A percentile compares a stretch with the other conserved stretches of the same genome.
Conservation (phyloP, 2,888 invertebrate species). For the Amphipoea lucens region DNA sequence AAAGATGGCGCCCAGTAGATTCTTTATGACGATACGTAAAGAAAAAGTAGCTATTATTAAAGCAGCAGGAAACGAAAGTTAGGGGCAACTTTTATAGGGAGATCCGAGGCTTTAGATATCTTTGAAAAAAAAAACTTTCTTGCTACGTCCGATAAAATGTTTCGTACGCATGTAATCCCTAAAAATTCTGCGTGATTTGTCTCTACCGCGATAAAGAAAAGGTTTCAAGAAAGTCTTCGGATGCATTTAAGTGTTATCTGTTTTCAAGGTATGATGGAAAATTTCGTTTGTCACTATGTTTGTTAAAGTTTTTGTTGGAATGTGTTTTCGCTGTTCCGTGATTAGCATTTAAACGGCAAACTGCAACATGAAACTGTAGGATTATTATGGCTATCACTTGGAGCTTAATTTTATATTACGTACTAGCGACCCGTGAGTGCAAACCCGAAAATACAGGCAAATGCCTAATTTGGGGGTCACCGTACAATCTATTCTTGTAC, state of each 20-base stretch:
- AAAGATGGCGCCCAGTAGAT: conserved; percentile 50
- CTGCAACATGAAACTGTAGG: background rate
- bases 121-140: conserved; percentile 81
- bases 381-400: background rate
- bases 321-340: background rate
- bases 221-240: conserved; percentile 65
- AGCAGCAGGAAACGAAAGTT: conserved; percentile 81
- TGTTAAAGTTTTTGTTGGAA: conserved; percentile 22
- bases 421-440: background rate
- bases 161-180: conserved; percentile 85
- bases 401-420: background rate
- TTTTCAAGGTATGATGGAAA: conserved; percentile 62
- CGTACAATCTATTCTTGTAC: too few species aligned
- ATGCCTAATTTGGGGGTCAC: too few species aligned
- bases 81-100: conserved; percentile 80
- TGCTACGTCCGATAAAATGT: conserved; percentile 84
- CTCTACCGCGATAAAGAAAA: conserved; percentile 79
- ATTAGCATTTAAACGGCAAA: background rate
- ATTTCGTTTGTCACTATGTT: conserved; percentile 43
- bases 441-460: too few species aligned
- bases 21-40: conserved; percentile 59
- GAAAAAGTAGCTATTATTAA: conserved; percentile 78
- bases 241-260: conserved; percentile 72
- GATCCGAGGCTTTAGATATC: conserved; percentile 84
- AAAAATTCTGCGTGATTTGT: conserved; percentile 84